Conservation (phyloP, 2,888 invertebrate genomes). For the Belgica antarctica region DNA sequence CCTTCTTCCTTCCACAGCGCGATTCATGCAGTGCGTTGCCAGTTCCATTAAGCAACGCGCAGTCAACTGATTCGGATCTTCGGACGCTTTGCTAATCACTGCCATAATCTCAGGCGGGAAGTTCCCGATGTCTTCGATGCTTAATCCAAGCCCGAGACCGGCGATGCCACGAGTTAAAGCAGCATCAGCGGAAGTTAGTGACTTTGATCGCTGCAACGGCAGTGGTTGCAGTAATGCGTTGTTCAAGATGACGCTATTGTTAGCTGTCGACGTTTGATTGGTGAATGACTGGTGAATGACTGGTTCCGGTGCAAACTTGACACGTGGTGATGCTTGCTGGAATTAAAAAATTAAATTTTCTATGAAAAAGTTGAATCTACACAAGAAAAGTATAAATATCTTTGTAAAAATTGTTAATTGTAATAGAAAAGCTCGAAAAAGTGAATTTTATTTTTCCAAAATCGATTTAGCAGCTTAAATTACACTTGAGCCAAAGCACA, state of each 20-base stretch:
- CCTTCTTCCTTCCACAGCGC: conserved; percentile 69
- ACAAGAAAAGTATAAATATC: neutral
- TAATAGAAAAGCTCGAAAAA: too few species aligned
- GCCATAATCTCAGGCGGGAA: conserved; percentile 73
- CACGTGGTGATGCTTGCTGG: conserved; percentile 48
- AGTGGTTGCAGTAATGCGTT: conserved; percentile 33
- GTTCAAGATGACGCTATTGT: neutral
- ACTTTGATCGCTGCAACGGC: conserved; percentile 74
- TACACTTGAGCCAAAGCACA: too few species aligned
- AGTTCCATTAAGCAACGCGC: conserved; percentile 79
- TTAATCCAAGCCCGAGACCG: conserved; percentile 66
- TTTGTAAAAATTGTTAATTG: too few species aligned
- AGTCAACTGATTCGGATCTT: conserved; percentile 77
- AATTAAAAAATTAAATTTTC: neutral
- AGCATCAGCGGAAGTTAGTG: conserved; percentile 72
- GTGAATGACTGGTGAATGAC: neutral
- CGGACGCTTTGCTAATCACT: conserved; percentile 71
- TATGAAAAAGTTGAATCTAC: conserved; percentile 18
- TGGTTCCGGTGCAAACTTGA: conserved; percentile 54
- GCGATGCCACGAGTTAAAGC: conserved; percentile 67
- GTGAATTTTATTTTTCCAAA: too few species aligned
- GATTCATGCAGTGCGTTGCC: conserved; percentile 75
- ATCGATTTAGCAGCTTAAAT: too few species aligned
- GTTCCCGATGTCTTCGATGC: conserved; percentile 71
- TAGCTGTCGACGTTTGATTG: neutral